A percentile compares a stretch with the other conserved stretches of the same genome.
Evolutionary conservation across 2,113 vertebrate species (phyloP).

Genomic region (Lates calcarifer): DNA sequence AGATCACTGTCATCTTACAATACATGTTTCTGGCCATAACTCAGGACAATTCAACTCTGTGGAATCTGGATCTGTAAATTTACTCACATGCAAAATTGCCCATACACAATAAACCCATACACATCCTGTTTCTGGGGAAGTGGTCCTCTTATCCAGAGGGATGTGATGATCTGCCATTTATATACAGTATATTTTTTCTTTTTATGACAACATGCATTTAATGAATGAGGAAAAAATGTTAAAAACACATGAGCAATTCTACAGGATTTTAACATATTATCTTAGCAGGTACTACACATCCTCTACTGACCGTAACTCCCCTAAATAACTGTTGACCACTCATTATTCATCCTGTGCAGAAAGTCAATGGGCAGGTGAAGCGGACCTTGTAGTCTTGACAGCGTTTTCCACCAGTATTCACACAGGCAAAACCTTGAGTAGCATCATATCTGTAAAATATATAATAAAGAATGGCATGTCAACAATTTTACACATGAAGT

Average conservation of each 20-base stretch:
- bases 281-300: too few species aligned
- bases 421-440: constrained; percentile 62
- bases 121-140: background rate
- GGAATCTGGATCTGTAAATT: background rate
- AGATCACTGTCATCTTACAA: too few species aligned
- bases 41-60: background rate
- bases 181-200: background rate
- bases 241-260: background rate
- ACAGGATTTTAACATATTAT: too few species aligned
- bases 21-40: too few species aligned
- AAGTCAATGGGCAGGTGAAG: constrained; percentile 55
- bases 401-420: constrained; percentile 32
- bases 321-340: background rate
- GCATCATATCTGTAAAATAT: constrained; percentile 64
- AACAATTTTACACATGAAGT: background rate
- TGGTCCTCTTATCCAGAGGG: too few species aligned
- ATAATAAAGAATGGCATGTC: background rate
- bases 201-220: background rate
- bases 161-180: background rate
- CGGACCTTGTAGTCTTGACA: constrained; percentile 66
- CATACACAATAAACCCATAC: background rate
- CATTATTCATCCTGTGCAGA: constrained; percentile 30
- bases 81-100: background rate
- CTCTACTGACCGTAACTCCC: background rate
- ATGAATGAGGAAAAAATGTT: background rate